Conservation (phyloP, 2,113 vertebrate genomes). For the Corythaixoides concolor region DNA sequence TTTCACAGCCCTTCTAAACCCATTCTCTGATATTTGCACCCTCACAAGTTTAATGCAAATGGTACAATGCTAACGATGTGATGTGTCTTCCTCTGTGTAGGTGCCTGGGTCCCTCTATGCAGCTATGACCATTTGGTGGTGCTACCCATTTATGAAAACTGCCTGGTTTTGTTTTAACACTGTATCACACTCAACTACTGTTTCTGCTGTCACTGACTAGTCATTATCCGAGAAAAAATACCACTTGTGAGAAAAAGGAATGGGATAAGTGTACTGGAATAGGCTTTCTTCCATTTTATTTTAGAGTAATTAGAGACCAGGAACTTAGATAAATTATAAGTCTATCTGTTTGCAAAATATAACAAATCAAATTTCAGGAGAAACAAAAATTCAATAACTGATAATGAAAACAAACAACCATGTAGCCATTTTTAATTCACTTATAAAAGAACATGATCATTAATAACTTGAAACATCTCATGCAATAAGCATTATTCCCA, state of each 20-base stretch:
- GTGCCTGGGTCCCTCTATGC: neutral
- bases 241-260: neutral
- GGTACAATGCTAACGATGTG: neutral
- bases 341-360: neutral
- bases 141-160: conserved; percentile 20
- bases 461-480: conserved; percentile 41
- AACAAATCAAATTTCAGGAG: neutral
- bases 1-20: neutral
- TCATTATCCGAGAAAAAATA: neutral
- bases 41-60: neutral
- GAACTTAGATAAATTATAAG: neutral
- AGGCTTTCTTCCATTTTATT: neutral
- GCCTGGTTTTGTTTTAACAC: neutral
- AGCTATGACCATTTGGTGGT: conserved; percentile 16
- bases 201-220: neutral
- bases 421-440: conserved; percentile 8
- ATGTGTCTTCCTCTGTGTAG: neutral
- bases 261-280: neutral
- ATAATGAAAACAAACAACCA: neutral
- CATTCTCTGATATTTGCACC: neutral
- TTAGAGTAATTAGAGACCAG: neutral
- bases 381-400: neutral
- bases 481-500: conserved; percentile 34
- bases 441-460: conserved; percentile 21
- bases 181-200: neutral